phyloP scores from a whole-genome alignment of 2,797 vertebrate genomes.

The Halcyon chelicuti region DNA sequence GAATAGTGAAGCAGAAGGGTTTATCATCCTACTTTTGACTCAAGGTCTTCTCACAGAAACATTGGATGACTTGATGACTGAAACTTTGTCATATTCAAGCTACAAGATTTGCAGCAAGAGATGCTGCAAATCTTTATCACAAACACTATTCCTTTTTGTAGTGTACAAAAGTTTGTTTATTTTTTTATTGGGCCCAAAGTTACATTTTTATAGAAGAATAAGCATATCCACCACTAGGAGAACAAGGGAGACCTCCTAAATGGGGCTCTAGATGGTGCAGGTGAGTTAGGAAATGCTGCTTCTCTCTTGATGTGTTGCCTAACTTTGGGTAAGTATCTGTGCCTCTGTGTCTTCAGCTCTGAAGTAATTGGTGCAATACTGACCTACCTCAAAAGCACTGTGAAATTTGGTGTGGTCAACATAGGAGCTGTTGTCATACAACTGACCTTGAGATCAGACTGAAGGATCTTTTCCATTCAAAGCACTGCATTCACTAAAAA shows the following conservation, averaged over 20 bases:
- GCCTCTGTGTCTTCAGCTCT: background rate
- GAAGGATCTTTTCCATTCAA: background rate
- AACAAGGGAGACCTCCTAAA: background rate
- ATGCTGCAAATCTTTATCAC: background rate
- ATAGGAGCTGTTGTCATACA: background rate
- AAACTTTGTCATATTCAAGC: background rate
- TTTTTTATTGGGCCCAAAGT: background rate
- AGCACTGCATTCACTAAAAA: background rate
- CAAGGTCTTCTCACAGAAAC: background rate
- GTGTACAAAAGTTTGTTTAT: background rate
- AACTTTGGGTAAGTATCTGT: background rate
- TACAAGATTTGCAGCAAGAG: background rate
- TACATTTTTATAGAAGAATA: background rate
- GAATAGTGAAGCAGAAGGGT: background rate
- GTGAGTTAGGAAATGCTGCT: conserved; percentile 28
- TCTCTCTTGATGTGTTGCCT: background rate
- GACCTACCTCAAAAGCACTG: background rate
- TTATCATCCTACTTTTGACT: background rate
- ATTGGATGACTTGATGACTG: background rate
- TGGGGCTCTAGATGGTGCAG: conserved; percentile 60
- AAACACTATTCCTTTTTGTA: background rate
- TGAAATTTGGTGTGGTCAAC: background rate
- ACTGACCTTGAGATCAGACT: background rate
- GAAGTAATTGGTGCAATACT: background rate
- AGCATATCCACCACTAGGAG: background rate